Conservation (phyloP, 2,113 vertebrate genomes). For the Melanostigma gelatinosum region DNA sequence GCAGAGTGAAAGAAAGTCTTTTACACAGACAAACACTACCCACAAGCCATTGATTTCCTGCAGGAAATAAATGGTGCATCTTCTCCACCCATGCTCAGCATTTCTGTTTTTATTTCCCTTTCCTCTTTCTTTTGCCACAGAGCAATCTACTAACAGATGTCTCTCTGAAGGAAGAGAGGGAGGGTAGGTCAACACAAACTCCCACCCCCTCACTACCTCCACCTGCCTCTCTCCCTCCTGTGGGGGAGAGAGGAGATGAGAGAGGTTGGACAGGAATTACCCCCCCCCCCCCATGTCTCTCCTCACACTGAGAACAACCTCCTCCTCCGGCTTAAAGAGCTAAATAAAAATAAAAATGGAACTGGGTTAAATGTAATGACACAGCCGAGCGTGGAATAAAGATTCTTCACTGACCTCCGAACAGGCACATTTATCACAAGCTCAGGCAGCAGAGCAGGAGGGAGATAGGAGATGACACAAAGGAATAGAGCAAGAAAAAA, state of each 20-base stretch:
- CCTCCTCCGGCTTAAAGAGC: slow-evolving; percentile 22
- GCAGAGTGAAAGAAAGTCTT: slow-evolving; percentile 37
- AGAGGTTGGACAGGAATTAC: slow-evolving; percentile 9
- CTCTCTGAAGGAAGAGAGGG: slow-evolving; percentile 24
- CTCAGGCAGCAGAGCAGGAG: slow-evolving; percentile 19
- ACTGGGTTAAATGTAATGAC: slow-evolving; percentile 61
- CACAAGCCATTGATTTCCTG: slow-evolving; percentile 41
- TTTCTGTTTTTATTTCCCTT: slow-evolving; percentile 19
- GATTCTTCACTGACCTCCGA: slow-evolving; percentile 46
- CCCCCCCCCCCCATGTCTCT: neutral
- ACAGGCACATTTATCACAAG: slow-evolving; percentile 57
- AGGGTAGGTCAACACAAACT: slow-evolving; percentile 38
- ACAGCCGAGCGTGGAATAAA: slow-evolving; percentile 36
- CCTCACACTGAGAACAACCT: neutral
- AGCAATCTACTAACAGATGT: slow-evolving; percentile 42
- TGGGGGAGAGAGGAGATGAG: neutral
- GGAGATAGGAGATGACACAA: slow-evolving; percentile 15
- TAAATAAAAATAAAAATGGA: slow-evolving; percentile 44
- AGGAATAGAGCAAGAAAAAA: slow-evolving; percentile 4
- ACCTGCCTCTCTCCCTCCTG: slow-evolving; percentile 32
- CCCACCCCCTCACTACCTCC: slow-evolving; percentile 44
- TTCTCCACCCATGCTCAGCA: slow-evolving; percentile 23
- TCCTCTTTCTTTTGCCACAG: slow-evolving; percentile 9
- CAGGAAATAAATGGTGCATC: slow-evolving; percentile 63
- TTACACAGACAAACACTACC: slow-evolving; percentile 38